A percentile compares a stretch with the other conserved stretches of the same genome.
These are phyloP conservation scores for Plecotus auritus DNA, from an alignment of 2,113 vertebrate genomes.

Conservation along the genomic window DNA sequence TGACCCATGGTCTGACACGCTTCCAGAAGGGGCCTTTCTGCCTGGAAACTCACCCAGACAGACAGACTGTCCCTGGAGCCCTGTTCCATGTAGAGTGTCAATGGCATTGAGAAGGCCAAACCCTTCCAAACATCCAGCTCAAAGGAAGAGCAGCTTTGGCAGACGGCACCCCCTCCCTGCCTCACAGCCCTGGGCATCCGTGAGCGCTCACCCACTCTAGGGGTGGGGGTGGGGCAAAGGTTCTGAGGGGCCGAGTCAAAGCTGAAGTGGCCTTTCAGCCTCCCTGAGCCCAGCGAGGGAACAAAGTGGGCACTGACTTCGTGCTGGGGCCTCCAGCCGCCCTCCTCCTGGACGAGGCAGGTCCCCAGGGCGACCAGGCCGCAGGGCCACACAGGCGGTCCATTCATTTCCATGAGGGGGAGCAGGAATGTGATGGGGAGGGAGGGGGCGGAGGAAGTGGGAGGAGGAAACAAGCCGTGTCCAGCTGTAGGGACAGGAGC, in stretches of 20 bases:
- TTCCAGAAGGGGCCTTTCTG: neutral
- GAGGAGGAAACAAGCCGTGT: neutral
- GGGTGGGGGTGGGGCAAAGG: too few relatives aligned
- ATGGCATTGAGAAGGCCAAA: neutral
- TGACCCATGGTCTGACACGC: neutral
- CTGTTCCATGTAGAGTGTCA: neutral
- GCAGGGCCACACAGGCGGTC: slow-evolving; percentile 16
- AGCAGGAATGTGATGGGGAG: neutral
- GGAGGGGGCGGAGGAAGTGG: neutral
- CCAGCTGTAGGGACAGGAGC: neutral
- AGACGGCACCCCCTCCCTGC: fast-evolving
- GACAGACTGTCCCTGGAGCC: neutral
- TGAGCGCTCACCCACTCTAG: neutral
- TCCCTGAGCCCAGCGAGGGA: neutral
- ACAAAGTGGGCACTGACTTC: neutral
- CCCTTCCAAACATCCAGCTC: neutral
- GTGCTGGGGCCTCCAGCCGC: neutral
- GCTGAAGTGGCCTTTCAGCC: neutral
- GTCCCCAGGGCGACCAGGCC: neutral
- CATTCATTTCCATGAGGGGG: slow-evolving; percentile 15
- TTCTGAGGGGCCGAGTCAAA: neutral
- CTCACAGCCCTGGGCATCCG: neutral
- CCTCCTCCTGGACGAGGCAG: neutral
- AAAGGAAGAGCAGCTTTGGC: neutral
- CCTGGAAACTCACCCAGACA: neutral